These are phyloP conservation scores for Amazona guildingii DNA, from an alignment of 2,113 vertebrate species.

Conservation along the genomic window DNA sequence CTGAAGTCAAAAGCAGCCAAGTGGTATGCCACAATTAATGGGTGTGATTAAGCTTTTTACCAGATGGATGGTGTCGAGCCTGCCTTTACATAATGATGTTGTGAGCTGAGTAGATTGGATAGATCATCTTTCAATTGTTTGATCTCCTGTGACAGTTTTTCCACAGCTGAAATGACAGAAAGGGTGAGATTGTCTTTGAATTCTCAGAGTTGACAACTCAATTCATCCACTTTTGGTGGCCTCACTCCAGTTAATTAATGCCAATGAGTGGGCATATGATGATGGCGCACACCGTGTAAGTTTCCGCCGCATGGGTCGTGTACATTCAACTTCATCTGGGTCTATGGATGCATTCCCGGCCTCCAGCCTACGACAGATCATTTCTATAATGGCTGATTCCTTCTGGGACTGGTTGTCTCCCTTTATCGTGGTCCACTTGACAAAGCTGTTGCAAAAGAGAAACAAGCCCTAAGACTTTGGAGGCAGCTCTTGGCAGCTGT, in stretches of 20 bases:
- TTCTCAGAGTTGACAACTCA: not conserved
- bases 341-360: not conserved
- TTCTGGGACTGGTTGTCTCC: not conserved
- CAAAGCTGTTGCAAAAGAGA: not conserved
- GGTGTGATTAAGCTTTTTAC: slow-evolving; percentile 88
- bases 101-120: not conserved
- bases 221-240: not conserved
- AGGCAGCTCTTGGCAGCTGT: not conserved
- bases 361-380: not conserved
- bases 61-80: slow-evolving; percentile 86
- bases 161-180: not conserved
- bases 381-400: not conserved
- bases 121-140: not conserved
- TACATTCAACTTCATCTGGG: not conserved
- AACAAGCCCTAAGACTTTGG: not conserved
- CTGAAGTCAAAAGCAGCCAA: not conserved
- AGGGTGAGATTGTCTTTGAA: not conserved
- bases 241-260: not conserved
- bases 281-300: not conserved
- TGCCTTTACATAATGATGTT: slow-evolving; percentile 87
- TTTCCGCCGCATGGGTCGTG: not conserved
- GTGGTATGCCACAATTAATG: slow-evolving; percentile 80
- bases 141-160: not conserved
- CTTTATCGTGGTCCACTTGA: not conserved
- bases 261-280: not conserved